Evolutionary conservation across 2,888 invertebrate genomes (phyloP).

Genomic region (Osmoderma eremita): DNA sequence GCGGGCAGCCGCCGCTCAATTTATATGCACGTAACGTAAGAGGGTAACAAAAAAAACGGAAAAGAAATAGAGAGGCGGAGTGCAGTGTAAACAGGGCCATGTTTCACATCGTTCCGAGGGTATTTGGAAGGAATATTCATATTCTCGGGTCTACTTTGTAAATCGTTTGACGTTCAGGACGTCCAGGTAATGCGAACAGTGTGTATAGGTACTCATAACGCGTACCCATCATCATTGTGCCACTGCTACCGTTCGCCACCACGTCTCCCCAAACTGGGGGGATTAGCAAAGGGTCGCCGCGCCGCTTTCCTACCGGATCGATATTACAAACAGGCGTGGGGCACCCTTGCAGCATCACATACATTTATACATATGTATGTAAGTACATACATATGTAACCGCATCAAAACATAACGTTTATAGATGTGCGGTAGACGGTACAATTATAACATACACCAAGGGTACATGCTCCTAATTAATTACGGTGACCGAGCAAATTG

Average conservation of each 20-base stretch:
- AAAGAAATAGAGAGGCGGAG: too few relatives aligned
- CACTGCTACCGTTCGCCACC: neutral
- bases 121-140: too few relatives aligned
- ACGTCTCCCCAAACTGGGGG: constrained; percentile 35
- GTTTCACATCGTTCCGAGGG: too few relatives aligned
- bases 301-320: constrained; percentile 27
- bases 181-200: neutral
- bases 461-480: too few relatives aligned
- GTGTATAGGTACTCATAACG: neutral
- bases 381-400: constrained; percentile 27
- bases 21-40: constrained; percentile 20
- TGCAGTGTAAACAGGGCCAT: too few relatives aligned
- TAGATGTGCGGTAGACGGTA: neutral
- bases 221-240: constrained; percentile 11
- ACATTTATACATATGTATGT: constrained; percentile 19
- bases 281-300: constrained; percentile 28
- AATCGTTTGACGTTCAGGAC: neutral
- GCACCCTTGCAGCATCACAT: constrained; percentile 28
- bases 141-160: too few relatives aligned
- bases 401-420: constrained; percentile 31
- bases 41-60: neutral
- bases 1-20: constrained; percentile 1
- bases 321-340: constrained; percentile 38
- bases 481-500: too few relatives aligned
- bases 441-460: too few relatives aligned